Conservation (phyloP, 2,797 vertebrate species). For the Notolepis coatsorum region DNA sequence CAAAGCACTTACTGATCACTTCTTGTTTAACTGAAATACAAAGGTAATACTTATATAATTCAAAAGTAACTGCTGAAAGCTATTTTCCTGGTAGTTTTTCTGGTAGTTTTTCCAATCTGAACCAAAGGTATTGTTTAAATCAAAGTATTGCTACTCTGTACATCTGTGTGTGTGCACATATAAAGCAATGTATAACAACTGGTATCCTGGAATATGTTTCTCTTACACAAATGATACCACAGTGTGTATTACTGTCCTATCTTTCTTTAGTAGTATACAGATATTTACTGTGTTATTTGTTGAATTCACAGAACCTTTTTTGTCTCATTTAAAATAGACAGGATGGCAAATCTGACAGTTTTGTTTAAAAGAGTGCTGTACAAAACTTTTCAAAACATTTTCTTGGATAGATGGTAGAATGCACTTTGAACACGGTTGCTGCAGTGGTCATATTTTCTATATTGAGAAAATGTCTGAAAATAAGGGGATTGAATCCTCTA, state of each 20-base stretch:
- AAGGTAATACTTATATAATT: constrained; percentile 47
- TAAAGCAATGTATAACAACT: constrained; percentile 19
- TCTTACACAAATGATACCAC: constrained; percentile 32
- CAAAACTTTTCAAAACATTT: constrained; percentile 11
- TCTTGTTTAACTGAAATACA: constrained; percentile 51
- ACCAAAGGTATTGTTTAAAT: constrained; percentile 34
- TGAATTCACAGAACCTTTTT: constrained; percentile 8
- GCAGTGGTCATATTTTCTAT: constrained; percentile 56
- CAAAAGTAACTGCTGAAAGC: constrained; percentile 29
- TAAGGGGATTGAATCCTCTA: constrained; percentile 66
- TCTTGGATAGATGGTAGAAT: constrained; percentile 69
- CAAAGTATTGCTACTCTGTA: constrained; percentile 33
- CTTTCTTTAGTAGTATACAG: constrained; percentile 20
- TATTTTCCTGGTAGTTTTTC: constrained; percentile 32
- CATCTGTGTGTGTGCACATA: constrained; percentile 29
- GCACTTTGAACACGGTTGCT: constrained; percentile 73
- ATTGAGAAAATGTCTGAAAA: constrained; percentile 55
- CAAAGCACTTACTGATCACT: constrained; percentile 69
- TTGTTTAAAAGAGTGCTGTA: constrained; percentile 7
- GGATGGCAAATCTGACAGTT: constrained; percentile 31
- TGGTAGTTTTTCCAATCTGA: constrained; percentile 15
- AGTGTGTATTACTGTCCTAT: constrained; percentile 20
- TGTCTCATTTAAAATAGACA: constrained; percentile 14
- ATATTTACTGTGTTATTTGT: constrained; percentile 19
- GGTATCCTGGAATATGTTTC: constrained; percentile 11